Evolutionary conservation across 1,140 invertebrate genomes (phyloP), one percentile per base, ranked within the genome.

Genomic region (Cylas formicarius): DNA sequence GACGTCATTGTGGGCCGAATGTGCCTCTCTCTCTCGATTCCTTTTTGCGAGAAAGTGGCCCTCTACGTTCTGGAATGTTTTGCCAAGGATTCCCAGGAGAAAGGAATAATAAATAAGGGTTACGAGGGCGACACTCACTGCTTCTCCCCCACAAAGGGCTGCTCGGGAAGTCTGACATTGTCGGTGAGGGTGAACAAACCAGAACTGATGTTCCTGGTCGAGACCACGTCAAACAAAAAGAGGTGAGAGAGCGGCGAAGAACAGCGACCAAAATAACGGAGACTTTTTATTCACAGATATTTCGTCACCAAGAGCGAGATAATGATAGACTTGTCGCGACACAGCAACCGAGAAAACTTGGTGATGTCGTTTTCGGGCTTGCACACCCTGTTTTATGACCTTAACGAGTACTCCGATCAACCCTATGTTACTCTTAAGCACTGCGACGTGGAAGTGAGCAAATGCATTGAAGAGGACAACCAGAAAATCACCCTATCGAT

Each of bases 171-270:
- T 28, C 59, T 82, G 29, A 78, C 81, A 1, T 63, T 86, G 49
- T 83, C 82, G 1, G 62, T 84, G 9, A 74, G 81, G 55, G 73
- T 85, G 45, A 76, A 84, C 27, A 79, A 84, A 52, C 85, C 85
- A 9, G 85, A 90, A 63, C 71, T 91, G 18, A 80, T 89, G 60
- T 69, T 90, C 33, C 81, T 84, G 56, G 80, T 81, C 9, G 80
- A 82, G 55, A 70, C 78, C 4, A 76, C 73, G 18, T 75, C 76
- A 11, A 72, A 71, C n/a, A 76, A 79, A 43, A 78, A 81, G n/a
- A 75, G 82, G 45, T 48, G 19, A 31, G n/a, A n/a, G n/a, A n/a
- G n/a, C n/a, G n/a, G n/a, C n/a, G n/a, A n/a, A n/a, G n/a, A n/a
- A n/a, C n/a, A n/a, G n/a, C n/a, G n/a, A n/a, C n/a, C n/a, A n/a